These are phyloP conservation scores for Colinus virginianus DNA, from an alignment of 2,113 vertebrate genomes.

Conservation along the genomic window DNA sequence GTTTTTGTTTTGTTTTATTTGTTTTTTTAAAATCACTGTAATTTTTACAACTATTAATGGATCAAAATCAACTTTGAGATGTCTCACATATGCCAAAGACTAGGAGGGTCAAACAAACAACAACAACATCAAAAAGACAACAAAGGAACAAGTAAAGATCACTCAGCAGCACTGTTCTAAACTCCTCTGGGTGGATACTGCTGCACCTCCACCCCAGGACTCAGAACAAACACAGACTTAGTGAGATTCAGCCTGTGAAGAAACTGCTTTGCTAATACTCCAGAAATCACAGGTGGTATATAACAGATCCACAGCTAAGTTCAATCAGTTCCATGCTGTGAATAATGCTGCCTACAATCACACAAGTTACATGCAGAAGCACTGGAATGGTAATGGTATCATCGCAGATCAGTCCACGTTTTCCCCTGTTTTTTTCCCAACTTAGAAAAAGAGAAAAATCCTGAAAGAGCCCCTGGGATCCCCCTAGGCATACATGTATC, in stretches of 20 bases:
- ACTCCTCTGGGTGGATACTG: neutral
- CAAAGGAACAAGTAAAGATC: neutral
- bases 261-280: neutral
- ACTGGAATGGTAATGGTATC: neutral
- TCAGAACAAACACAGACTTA: neutral
- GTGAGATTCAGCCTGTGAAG: neutral
- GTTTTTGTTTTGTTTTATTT: neutral
- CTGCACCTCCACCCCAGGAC: neutral
- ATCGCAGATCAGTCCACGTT: neutral
- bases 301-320: neutral
- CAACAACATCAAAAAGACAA: neutral
- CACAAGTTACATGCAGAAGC: neutral
- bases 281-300: neutral
- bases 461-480: neutral
- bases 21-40: neutral
- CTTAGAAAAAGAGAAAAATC: neutral
- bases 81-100: neutral
- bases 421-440: rapidly evolving
- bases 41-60: neutral
- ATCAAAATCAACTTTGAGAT: neutral
- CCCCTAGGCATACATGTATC: neutral
- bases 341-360: neutral
- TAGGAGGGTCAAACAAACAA: neutral
- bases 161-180: neutral
- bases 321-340: neutral